phyloP scores from a whole-genome alignment of 2,113 vertebrate genomes.

The Chrysemys picta region DNA sequence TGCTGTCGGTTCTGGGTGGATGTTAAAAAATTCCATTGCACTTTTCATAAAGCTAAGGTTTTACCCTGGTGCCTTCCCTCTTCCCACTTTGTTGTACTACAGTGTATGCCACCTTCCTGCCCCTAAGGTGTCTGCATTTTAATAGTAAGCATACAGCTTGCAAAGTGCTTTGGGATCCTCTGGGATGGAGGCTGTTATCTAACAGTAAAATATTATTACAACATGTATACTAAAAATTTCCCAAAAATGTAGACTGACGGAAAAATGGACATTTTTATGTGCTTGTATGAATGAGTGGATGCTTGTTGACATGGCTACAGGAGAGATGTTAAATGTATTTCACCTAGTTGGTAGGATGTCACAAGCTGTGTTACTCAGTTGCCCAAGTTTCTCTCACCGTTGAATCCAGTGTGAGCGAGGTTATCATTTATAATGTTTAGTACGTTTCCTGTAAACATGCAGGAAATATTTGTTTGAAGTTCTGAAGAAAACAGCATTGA shows the following conservation, averaged over 20 bases:
- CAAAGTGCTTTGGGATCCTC: background rate
- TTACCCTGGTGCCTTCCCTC: rapidly evolving
- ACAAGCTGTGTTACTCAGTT: background rate
- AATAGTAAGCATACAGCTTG: background rate
- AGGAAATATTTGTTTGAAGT: slow-evolving; percentile 81
- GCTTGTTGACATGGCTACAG: background rate
- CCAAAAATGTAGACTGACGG: background rate
- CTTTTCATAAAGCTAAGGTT: background rate
- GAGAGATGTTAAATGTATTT: background rate
- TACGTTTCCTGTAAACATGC: slow-evolving; percentile 78
- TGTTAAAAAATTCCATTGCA: background rate
- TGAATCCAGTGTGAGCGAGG: slow-evolving; percentile 62
- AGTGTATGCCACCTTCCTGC: background rate
- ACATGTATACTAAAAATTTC: background rate
- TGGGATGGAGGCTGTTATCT: background rate
- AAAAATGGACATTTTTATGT: background rate
- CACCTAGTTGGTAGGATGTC: background rate
- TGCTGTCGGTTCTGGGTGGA: rapidly evolving
- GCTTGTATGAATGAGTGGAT: background rate
- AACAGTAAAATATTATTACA: background rate
- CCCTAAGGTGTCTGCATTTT: background rate
- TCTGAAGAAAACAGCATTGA: slow-evolving; percentile 76
- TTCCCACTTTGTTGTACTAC: background rate
- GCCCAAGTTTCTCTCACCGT: slow-evolving; percentile 21
- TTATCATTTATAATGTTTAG: slow-evolving; percentile 73